Percentiles rank a stretch among this genome's conserved stretches.
These are phyloP conservation scores for Vandiemenella viatica DNA, from an alignment of 2,888 invertebrate genomes.

Conservation along the genomic window DNA sequence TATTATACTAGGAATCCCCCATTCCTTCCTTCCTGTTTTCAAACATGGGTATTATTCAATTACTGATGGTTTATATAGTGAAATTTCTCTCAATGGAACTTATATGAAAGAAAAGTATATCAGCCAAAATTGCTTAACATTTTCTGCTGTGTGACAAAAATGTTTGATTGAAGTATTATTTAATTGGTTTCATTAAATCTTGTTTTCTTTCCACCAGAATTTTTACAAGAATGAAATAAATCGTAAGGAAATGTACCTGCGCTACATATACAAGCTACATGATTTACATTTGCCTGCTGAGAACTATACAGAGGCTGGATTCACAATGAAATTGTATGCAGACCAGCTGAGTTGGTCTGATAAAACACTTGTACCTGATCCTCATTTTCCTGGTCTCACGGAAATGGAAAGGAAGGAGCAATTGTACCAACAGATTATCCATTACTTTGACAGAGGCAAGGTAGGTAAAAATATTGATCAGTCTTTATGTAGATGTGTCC, in stretches of 20 bases:
- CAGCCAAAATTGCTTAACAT: no score
- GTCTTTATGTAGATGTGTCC: no score
- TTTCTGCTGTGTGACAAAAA: not conserved
- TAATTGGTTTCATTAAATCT: constrained; percentile 2
- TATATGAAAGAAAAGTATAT: no score
- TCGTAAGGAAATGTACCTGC: constrained; percentile 86
- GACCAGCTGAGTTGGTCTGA: constrained; percentile 75
- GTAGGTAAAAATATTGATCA: constrained; percentile 32
- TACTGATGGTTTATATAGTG: no score
- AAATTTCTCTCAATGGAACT: no score
- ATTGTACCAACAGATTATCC: constrained; percentile 74
- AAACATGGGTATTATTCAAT: no score
- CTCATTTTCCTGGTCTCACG: constrained; percentile 48
- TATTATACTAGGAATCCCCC: no score
- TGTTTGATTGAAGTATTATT: not conserved
- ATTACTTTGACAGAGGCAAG: constrained; percentile 88
- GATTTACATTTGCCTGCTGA: constrained; percentile 82
- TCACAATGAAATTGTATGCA: constrained; percentile 85
- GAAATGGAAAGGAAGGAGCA: constrained; percentile 85
- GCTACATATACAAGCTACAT: constrained; percentile 88
- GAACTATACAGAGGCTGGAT: constrained; percentile 89
- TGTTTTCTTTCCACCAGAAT: constrained; percentile 40
- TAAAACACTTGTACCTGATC: constrained; percentile 19
- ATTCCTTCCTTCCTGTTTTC: no score
- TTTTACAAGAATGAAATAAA: constrained; percentile 94